These are phyloP conservation scores for Plectropomus leopardus DNA, from an alignment of 2,113 vertebrate species.

Conservation along the genomic window DNA sequence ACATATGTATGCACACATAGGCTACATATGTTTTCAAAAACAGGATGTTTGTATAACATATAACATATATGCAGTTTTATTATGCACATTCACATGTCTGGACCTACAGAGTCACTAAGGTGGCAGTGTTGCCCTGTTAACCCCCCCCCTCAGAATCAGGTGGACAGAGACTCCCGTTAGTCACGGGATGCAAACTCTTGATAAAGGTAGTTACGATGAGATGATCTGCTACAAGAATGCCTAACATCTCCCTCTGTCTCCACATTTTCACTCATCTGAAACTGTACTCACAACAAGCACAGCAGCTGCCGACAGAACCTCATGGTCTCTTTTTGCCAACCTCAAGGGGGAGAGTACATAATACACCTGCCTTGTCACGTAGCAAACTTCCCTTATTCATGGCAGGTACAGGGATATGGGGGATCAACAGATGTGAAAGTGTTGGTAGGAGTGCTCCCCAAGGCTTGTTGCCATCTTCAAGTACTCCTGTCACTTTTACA, in stretches of 20 bases:
- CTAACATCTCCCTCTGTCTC: conserved; percentile 27
- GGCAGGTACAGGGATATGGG: conserved; percentile 58
- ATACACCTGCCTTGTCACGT: conserved; percentile 65
- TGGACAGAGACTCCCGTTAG: conserved; percentile 16
- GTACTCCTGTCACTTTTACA: conserved; percentile 66
- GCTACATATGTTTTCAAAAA: no score
- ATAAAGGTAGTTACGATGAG: conserved; percentile 48
- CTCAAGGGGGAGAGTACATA: conserved; percentile 49
- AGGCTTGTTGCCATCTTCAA: conserved; percentile 68
- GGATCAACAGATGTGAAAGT: conserved; percentile 70
- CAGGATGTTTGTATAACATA: no score
- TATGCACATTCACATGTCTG: background rate
- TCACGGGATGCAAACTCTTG: conserved; percentile 47
- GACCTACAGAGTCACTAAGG: background rate
- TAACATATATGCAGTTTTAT: no score
- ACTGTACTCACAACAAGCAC: conserved; percentile 28
- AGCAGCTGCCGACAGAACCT: conserved; percentile 45
- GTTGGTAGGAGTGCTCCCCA: conserved; percentile 59
- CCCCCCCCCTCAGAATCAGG: conserved; percentile 22
- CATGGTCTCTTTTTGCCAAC: conserved; percentile 44
- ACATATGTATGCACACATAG: no score
- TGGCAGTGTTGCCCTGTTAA: background rate
- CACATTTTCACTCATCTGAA: conserved; percentile 45
- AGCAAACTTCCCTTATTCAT: conserved; percentile 64
- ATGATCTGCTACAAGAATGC: conserved; percentile 26